Evolutionary conservation across 2,888 invertebrate species (phyloP).

Genomic region (Hermodice carunculata): DNA sequence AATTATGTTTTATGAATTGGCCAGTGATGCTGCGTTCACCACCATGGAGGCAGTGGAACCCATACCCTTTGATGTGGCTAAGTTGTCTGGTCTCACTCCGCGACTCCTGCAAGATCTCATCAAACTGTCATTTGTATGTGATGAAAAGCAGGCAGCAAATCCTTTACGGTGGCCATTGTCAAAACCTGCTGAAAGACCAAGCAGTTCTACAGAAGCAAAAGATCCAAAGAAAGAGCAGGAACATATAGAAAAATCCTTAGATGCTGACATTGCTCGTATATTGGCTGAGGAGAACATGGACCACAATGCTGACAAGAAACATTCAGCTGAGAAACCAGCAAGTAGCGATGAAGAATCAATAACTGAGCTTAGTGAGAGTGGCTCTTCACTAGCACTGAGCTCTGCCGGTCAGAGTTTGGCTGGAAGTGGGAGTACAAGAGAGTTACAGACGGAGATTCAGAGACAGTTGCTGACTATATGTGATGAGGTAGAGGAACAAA

Average conservation of each 20-base stretch:
- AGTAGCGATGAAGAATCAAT: not conserved
- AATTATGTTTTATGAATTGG: slow-evolving; percentile 24
- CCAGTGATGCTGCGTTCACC: slow-evolving; percentile 70
- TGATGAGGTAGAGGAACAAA: no score
- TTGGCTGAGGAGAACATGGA: slow-evolving; percentile 46
- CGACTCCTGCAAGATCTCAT: slow-evolving; percentile 73
- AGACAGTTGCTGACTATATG: no score
- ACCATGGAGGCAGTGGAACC: slow-evolving; percentile 73
- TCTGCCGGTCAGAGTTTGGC: no score
- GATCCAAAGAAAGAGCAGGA: not conserved
- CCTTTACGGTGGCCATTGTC: slow-evolving; percentile 15
- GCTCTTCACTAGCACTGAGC: no score
- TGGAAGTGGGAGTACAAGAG: no score
- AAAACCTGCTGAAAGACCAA: not conserved
- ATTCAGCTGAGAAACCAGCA: not conserved
- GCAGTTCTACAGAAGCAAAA: not conserved
- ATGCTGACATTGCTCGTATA: slow-evolving; percentile 61
- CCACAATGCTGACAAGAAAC: slow-evolving; percentile 56
- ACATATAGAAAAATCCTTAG: slow-evolving; percentile 48
- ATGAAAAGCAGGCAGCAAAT: slow-evolving; percentile 66
- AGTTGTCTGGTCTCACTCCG: slow-evolving; percentile 72
- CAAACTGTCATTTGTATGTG: slow-evolving; percentile 73
- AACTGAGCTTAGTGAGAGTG: no score
- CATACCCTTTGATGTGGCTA: slow-evolving; percentile 71
- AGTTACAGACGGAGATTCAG: no score